Conservation (phyloP, 2,113 vertebrate species). For the Passer domesticus region DNA sequence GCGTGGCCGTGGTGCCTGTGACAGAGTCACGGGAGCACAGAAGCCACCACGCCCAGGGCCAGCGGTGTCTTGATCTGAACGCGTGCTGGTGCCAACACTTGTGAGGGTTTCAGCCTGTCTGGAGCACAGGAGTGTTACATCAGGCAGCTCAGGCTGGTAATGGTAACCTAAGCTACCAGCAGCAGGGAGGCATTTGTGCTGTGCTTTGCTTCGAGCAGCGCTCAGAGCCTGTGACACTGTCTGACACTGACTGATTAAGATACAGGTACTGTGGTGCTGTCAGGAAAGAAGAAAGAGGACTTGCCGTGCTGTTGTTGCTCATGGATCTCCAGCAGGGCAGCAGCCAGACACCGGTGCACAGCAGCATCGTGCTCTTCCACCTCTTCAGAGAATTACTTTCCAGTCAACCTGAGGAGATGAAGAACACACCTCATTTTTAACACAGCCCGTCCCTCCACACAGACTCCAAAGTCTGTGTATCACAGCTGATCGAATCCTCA, state of each 20-base stretch:
- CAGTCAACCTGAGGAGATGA: not conserved
- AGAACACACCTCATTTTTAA: not conserved
- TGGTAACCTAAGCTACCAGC: conserved; percentile 55
- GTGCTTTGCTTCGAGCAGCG: conserved; percentile 6
- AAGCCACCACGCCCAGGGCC: not conserved
- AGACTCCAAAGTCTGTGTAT: not conserved
- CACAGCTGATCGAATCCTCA: not conserved
- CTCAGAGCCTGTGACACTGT: conserved; percentile 43
- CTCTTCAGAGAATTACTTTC: conserved; percentile 18
- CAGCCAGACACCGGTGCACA: conserved; percentile 3
- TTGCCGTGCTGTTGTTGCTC: not conserved
- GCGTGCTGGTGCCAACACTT: not conserved
- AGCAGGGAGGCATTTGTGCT: conserved; percentile 39
- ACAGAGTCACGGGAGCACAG: not conserved
- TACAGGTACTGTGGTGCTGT: conserved; percentile 26
- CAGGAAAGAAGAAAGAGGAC: conserved; percentile 44
- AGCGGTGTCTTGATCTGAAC: not conserved
- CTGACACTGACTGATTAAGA: conserved; percentile 59
- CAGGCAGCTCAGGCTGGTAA: not conserved
- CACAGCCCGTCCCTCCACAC: not conserved
- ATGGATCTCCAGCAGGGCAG: conserved; percentile 37
- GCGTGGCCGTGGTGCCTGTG: rapidly evolving
- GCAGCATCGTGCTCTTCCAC: conserved; percentile 8
- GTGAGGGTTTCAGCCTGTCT: not conserved
- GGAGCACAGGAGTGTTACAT: not conserved